Conservation (phyloP, 2,113 vertebrate species). For the Myanophis thanlyinensis region DNA sequence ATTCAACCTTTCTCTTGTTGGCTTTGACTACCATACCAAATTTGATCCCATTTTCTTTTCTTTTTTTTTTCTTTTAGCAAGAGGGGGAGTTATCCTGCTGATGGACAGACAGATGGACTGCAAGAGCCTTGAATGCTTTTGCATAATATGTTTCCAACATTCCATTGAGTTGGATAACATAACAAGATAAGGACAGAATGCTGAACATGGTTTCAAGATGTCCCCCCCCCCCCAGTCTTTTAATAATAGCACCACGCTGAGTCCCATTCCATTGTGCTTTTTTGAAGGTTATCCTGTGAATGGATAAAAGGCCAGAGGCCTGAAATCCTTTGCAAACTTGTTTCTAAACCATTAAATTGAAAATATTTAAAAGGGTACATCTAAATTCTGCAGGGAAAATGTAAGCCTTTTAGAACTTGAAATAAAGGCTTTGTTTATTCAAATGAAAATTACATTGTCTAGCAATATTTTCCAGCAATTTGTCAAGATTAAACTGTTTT, state of each 20-base stretch:
- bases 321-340: neutral
- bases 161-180: neutral
- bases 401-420: neutral
- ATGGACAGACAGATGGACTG: neutral
- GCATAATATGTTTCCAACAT: neutral
- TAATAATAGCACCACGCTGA: neutral
- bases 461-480: neutral
- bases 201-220: neutral
- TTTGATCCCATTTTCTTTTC: neutral
- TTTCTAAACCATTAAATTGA: neutral
- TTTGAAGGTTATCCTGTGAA: neutral
- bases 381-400: neutral
- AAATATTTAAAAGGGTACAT: neutral
- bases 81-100: neutral
- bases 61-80: neutral
- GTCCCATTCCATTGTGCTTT: neutral
- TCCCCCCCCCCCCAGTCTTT: neutral
- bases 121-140: neutral
- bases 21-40: neutral
- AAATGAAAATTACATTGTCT: neutral
- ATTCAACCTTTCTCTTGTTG: neutral
- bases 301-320: neutral
- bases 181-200: neutral
- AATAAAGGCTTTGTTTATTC: neutral
- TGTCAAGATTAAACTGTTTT: neutral